Evolutionary conservation across 2,113 vertebrate species (phyloP).

Genomic region (Probosciger aterrimus): DNA sequence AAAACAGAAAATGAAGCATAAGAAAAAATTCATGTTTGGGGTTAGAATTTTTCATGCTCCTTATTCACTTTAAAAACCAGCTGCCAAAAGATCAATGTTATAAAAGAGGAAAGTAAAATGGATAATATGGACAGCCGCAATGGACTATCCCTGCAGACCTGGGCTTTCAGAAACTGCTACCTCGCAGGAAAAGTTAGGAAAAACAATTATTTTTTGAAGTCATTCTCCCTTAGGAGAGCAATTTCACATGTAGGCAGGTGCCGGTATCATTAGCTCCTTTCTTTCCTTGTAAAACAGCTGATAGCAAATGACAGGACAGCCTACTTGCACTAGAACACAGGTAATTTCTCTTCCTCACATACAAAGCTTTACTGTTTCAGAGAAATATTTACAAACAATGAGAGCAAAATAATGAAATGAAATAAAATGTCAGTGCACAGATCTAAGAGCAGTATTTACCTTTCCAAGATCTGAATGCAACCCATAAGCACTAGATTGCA

Average conservation of each 20-base stretch:
- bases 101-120: not conserved
- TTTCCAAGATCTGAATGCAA: not conserved
- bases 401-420: not conserved
- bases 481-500: not conserved
- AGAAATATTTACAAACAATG: not conserved
- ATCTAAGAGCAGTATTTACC: not conserved
- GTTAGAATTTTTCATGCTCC: not conserved
- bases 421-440: not conserved
- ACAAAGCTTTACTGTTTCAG: not conserved
- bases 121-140: not conserved
- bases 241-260: not conserved
- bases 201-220: not conserved
- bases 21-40: fast-evolving
- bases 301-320: not conserved
- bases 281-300: not conserved
- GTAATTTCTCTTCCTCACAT: not conserved
- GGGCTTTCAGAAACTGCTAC: not conserved
- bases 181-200: not conserved
- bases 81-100: not conserved
- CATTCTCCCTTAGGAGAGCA: not conserved
- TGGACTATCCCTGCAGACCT: not conserved
- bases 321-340: not conserved
- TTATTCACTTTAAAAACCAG: not conserved
- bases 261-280: not conserved
- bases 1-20: not conserved